Percentiles rank a stretch among this genome's conserved stretches.
phyloP scores from a whole-genome alignment of 2,797 vertebrate species.

The Catostomus latipinnis region DNA sequence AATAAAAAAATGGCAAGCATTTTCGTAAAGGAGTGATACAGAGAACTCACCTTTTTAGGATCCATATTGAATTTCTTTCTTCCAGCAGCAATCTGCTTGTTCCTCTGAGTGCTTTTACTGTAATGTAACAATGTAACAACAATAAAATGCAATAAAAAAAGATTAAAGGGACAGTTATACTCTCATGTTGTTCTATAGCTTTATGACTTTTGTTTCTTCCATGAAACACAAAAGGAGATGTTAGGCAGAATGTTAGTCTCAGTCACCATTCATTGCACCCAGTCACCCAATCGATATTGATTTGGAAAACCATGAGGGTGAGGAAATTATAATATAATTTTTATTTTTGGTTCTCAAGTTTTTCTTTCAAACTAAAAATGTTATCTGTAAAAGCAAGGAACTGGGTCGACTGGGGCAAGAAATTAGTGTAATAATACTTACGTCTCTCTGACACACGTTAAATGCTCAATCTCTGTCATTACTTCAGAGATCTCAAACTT shows the following conservation, averaged over 20 bases:
- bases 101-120: constrained; percentile 96
- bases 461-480: constrained; percentile 97
- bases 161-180: neutral
- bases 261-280: too few relatives aligned
- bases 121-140: constrained; percentile 32
- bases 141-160: neutral
- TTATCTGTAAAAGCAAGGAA: too few relatives aligned
- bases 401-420: neutral
- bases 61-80: constrained; percentile 99
- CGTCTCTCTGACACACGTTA: constrained; percentile 95
- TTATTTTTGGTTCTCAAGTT: too few relatives aligned
- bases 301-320: too few relatives aligned
- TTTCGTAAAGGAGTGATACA: neutral
- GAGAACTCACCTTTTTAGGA: constrained; percentile 88
- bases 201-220: too few relatives aligned
- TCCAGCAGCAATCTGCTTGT: constrained; percentile 96
- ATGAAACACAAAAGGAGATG: too few relatives aligned
- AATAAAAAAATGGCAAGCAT: neutral
- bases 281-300: too few relatives aligned
- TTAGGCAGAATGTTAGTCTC: too few relatives aligned
- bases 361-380: too few relatives aligned
- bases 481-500: constrained; percentile 98
- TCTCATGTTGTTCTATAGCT: too few relatives aligned
- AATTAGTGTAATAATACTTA: constrained; percentile 62
- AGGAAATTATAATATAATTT: too few relatives aligned